These are phyloP conservation scores for Momotus momota DNA, from an alignment of 2,797 vertebrate genomes.

Conservation along the genomic window DNA sequence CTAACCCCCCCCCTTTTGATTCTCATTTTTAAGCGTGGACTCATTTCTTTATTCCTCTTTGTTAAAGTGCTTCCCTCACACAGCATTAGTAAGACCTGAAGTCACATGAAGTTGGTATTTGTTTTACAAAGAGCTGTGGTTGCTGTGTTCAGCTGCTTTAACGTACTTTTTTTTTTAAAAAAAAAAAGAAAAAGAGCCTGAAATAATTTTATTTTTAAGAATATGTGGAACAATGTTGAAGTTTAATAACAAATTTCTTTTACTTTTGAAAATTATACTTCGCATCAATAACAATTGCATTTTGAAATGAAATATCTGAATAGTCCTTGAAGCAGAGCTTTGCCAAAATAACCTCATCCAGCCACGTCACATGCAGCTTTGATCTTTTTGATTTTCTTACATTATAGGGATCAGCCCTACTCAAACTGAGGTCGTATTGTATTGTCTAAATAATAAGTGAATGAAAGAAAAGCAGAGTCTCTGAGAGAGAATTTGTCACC, in stretches of 20 bases:
- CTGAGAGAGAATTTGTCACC: conserved; percentile 18
- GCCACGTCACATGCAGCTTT: background rate
- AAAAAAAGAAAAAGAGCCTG: background rate
- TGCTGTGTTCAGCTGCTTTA: background rate
- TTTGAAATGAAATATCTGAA: conserved; percentile 15
- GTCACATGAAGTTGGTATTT: background rate
- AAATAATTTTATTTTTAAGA: background rate
- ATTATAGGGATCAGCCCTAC: background rate
- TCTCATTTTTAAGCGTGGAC: background rate
- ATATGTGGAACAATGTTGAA: background rate
- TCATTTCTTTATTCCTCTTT: conserved; percentile 22
- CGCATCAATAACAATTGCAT: background rate
- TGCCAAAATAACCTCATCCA: background rate
- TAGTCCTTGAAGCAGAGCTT: background rate
- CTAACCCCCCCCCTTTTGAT: background rate
- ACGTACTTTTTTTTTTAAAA: background rate
- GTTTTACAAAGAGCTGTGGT: background rate
- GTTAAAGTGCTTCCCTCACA: background rate
- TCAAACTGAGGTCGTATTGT: background rate
- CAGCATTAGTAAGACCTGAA: background rate
- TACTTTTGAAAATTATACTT: background rate
- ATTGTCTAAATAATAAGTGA: background rate
- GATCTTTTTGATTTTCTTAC: background rate
- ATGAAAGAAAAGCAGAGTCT: background rate
- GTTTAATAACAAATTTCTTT: background rate